These are phyloP conservation scores for Drymodes brunneopygia DNA, from an alignment of 2,113 vertebrate species.

Conservation along the genomic window DNA sequence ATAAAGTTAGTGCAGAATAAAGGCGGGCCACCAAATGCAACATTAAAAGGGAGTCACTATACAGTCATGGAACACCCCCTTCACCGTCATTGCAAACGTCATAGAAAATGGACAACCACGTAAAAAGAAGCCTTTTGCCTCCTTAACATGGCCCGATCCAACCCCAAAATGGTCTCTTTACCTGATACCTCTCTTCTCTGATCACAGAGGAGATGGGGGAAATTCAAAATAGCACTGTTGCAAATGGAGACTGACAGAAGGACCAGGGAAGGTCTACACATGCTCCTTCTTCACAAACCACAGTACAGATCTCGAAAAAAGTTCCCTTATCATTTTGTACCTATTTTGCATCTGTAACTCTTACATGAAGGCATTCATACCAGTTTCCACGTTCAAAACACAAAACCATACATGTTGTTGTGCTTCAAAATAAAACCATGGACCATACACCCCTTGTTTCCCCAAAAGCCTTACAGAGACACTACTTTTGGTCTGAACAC, in stretches of 20 bases:
- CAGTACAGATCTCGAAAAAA: not conserved
- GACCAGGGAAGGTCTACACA: not conserved
- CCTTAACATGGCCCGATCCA: conserved; percentile 7
- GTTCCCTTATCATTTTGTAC: not conserved
- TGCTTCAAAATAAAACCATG: conserved; percentile 23
- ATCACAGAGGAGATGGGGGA: not conserved
- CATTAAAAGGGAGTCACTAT: not conserved
- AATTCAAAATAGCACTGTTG: not conserved
- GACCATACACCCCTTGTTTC: not conserved
- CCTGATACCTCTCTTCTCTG: not conserved
- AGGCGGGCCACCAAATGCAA: not conserved
- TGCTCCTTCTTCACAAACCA: not conserved
- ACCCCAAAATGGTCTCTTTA: conserved; percentile 28
- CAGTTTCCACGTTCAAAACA: not conserved
- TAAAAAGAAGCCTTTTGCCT: not conserved
- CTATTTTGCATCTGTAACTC: not conserved
- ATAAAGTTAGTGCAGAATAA: not conserved
- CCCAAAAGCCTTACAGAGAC: conserved; percentile 37
- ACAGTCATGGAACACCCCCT: not conserved
- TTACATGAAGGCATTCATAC: not conserved
- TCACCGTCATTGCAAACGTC: not conserved
- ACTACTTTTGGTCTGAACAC: not conserved
- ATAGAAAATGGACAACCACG: conserved; percentile 16
- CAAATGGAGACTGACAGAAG: not conserved
- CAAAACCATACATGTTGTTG: rapidly evolving